Base-by-base conservation (phyloP, 2,888 invertebrate genomes). In the Caenorhabditis sulstoni region DNA sequence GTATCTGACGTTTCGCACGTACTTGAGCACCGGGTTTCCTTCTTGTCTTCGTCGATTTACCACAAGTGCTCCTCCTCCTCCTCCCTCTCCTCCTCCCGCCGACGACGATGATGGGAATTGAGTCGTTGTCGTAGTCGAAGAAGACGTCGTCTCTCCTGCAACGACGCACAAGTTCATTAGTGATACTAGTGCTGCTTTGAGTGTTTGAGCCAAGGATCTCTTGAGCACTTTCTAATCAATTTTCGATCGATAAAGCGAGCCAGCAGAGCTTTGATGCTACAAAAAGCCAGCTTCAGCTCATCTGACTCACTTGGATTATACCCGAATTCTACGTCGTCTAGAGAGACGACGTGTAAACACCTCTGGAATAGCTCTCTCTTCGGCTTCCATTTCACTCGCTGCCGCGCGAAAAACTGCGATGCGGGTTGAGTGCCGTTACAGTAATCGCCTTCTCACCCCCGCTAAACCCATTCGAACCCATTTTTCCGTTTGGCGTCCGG, bases 11-110 rank as follows among this genome's bases (percentile, higher is more conserved):
- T 87, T 89, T 44, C 89, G 84, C 14, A 90, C 83, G 74, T 89
- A 90, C 73, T 88, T 88, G 44, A 90, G 76, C n/a, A 90, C 75
- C 14, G 90, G 90, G 81, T 90, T 90, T 47, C 88, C 88, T 53
- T 89, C 86, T 74, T 89, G 89, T 58, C 89, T 81, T 49, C 82
- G 79, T 37, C 85, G 81, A 80, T 89, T 89, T 29, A 89, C 81
- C 37, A 87, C 57, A 37, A 89, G 75, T 55, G 78, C 61, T 35
- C 71, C 67, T 35, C 74, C 53, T 50, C 61, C 70, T 52, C 59
- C 59, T 61, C 50, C 68, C 39, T 9, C 44, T 29, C 45, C 55
- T 20, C 18, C 47, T 16, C n/a, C 67, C 39, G 44, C 49, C 45
- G 68, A 57, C 12, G 70, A 57, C 49, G 57, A 67, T 58, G 50